phyloP scores from a whole-genome alignment of 2,888 invertebrate species.

The Lissocephala sabroskyi region DNA sequence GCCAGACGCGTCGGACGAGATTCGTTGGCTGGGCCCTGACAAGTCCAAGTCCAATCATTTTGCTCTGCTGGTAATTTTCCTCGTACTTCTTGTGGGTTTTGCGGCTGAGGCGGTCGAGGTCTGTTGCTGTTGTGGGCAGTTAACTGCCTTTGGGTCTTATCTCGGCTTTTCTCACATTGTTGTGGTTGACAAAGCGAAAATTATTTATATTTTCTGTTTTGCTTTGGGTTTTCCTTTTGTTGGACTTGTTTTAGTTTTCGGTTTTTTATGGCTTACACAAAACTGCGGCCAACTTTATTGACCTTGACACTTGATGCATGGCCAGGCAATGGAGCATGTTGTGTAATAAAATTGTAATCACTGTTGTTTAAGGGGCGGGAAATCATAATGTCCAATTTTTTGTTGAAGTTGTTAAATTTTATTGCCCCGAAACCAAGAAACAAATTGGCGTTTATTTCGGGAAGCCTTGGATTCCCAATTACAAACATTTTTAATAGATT shows the following conservation, averaged over 20 bases:
- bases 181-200: constrained; percentile 6
- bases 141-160: not conserved
- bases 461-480: no score
- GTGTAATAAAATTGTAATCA: not conserved
- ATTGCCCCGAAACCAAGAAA: no score
- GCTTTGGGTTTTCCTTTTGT: not conserved
- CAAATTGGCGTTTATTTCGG: no score
- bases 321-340: not conserved
- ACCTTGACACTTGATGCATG: constrained; percentile 4
- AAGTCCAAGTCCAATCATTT: constrained; percentile 1
- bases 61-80: constrained; percentile 1
- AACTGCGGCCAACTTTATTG: constrained; percentile 1
- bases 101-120: not conserved
- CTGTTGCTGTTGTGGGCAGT: constrained; percentile 1
- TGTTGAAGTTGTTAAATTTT: no score
- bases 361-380: no score
- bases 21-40: constrained; percentile 21
- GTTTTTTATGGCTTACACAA: constrained; percentile 2
- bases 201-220: not conserved
- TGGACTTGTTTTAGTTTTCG: no score
- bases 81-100: constrained; percentile 2
- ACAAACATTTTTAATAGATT: no score
- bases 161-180: constrained; percentile 4
- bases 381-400: no score
- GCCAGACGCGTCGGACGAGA: constrained; percentile 32